phyloP scores from a whole-genome alignment of 2,888 invertebrate genomes.

The Phrixothrix hirtus region DNA sequence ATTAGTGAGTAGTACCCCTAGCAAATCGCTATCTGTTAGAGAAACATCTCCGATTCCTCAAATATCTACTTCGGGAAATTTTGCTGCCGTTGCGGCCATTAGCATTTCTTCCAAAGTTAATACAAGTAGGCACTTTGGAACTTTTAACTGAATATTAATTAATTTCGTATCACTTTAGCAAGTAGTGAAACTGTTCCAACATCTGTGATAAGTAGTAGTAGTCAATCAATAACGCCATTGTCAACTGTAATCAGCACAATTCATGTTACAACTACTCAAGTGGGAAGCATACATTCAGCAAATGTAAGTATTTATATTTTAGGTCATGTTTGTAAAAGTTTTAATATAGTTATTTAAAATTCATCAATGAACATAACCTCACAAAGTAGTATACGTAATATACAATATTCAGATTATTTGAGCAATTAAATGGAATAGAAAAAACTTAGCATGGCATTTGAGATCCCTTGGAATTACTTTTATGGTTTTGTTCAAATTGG shows the following conservation, averaged over 20 bases:
- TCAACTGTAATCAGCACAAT: slow-evolving; percentile 21
- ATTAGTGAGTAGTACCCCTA: slow-evolving; percentile 53
- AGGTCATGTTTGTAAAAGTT: too few species aligned
- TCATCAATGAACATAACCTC: too few species aligned
- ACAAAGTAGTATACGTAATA: too few species aligned
- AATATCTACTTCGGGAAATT: slow-evolving; percentile 58
- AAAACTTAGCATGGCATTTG: too few species aligned
- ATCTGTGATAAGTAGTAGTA: slow-evolving; percentile 52
- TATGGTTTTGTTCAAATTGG: too few species aligned
- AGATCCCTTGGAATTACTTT: too few species aligned
- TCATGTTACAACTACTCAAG: slow-evolving; percentile 27
- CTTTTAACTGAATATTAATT: neutral
- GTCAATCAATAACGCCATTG: slow-evolving; percentile 40
- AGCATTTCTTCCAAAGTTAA: slow-evolving; percentile 45
- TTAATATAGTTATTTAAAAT: too few species aligned
- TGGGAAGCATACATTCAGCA: slow-evolving; percentile 26
- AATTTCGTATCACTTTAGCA: slow-evolving; percentile 36
- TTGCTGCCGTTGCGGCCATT: slow-evolving; percentile 67
- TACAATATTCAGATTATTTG: too few species aligned
- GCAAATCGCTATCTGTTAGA: slow-evolving; percentile 49
- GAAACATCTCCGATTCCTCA: slow-evolving; percentile 57
- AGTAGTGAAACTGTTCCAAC: slow-evolving; percentile 48
- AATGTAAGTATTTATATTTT: slow-evolving; percentile 27
- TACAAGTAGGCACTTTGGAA: slow-evolving; percentile 50
- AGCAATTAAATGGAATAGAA: too few species aligned